These are phyloP conservation scores for Drosophila kohkoa DNA, from an alignment of 1,140 invertebrate genomes.

Conservation along the genomic window DNA sequence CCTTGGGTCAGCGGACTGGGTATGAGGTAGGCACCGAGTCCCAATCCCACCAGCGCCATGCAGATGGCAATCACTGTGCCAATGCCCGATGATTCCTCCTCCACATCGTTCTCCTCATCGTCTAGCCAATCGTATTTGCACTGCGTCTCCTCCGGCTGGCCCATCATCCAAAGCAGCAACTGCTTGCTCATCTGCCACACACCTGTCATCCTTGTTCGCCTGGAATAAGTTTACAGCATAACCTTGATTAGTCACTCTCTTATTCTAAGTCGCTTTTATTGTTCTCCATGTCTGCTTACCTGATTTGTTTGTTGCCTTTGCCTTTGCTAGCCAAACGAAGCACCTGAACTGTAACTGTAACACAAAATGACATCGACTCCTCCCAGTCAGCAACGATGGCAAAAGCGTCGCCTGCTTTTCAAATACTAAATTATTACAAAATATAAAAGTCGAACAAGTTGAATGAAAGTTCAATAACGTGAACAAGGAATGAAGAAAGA, in stretches of 20 bases:
- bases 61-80: slow-evolving; percentile 41
- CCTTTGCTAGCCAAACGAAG: neutral
- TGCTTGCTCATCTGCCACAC: slow-evolving; percentile 14
- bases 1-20: neutral
- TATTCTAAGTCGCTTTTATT: too few relatives aligned
- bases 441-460: neutral
- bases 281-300: too few relatives aligned
- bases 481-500: too few relatives aligned
- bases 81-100: slow-evolving; percentile 53
- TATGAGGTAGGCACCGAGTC: slow-evolving; percentile 20
- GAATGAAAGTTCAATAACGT: too few relatives aligned
- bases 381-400: neutral
- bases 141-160: neutral
- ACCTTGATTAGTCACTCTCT: too few relatives aligned
- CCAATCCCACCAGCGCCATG: slow-evolving; percentile 23
- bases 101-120: neutral
- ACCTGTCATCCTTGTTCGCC: slow-evolving; percentile 10
- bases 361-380: neutral
- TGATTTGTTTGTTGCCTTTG: too few relatives aligned
- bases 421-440: too few relatives aligned
- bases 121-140: slow-evolving; percentile 11
- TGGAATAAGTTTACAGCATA: neutral
- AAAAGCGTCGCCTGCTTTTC: neutral
- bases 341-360: neutral
- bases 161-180: slow-evolving; percentile 7